Evolutionary conservation across 2,888 invertebrate genomes (phyloP).

Genomic region (Parapristionchus giblindavisi): DNA sequence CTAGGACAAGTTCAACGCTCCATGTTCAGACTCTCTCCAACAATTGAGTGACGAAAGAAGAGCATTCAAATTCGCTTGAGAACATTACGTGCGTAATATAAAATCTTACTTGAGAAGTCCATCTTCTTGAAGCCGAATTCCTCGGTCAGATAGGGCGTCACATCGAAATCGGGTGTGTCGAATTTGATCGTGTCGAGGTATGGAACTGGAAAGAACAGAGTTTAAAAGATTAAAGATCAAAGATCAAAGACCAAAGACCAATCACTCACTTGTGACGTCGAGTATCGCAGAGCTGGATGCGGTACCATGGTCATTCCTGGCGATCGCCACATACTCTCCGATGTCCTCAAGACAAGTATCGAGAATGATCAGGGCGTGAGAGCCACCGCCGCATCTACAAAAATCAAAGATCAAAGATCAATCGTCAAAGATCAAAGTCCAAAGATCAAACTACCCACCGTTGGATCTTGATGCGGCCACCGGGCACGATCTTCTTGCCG

Average conservation of each 20-base stretch:
- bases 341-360: slow-evolving; percentile 67
- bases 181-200: slow-evolving; percentile 68
- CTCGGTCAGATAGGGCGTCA: slow-evolving; percentile 68
- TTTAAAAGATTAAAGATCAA: not conserved
- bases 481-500: slow-evolving; percentile 71
- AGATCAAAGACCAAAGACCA: slow-evolving; percentile 3
- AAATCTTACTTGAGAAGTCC: slow-evolving; percentile 57
- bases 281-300: slow-evolving; percentile 66
- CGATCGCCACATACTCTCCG: slow-evolving; percentile 68
- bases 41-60: too few relatives aligned
- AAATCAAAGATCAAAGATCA: not conserved
- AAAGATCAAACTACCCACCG: slow-evolving; percentile 24
- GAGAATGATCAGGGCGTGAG: slow-evolving; percentile 68
- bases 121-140: slow-evolving; percentile 69
- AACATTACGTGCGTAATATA: not conserved
- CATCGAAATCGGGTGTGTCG: slow-evolving; percentile 60
- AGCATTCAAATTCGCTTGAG: not conserved
- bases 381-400: slow-evolving; percentile 63
- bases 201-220: slow-evolving; percentile 49
- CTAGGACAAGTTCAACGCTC: too few relatives aligned
- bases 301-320: slow-evolving; percentile 65
- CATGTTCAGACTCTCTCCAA: too few relatives aligned
- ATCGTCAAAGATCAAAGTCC: not conserved
- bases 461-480: slow-evolving; percentile 71
- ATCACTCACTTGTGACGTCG: slow-evolving; percentile 62